Evolutionary conservation across 2,113 vertebrate species (phyloP).

Genomic region (Lophotis ruficrista): DNA sequence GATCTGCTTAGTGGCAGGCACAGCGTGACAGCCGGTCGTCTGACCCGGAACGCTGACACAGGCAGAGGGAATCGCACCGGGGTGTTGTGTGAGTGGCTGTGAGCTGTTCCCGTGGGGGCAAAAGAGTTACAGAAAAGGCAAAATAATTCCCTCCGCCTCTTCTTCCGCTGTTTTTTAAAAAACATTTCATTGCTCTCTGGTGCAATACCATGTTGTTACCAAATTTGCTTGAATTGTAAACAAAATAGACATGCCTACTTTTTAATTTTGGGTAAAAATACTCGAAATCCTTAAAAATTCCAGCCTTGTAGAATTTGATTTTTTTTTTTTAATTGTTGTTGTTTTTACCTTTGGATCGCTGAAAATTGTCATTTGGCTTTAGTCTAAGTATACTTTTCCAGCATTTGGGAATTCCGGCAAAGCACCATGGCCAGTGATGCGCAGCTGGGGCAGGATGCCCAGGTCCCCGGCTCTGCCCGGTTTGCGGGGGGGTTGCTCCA

Average conservation of each 20-base stretch:
- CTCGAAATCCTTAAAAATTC: background rate
- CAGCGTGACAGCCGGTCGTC: fast-evolving
- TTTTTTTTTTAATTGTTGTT: no score
- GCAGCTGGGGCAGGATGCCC: background rate
- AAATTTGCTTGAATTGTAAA: background rate
- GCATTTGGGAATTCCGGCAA: no score
- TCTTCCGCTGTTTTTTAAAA: background rate
- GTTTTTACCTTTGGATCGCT: background rate
- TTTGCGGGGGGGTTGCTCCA: background rate
- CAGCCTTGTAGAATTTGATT: background rate
- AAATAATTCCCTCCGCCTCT: background rate
- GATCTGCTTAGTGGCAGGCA: fast-evolving
- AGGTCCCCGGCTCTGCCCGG: no score
- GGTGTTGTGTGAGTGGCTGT: background rate
- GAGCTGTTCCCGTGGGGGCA: background rate
- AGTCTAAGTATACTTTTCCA: background rate
- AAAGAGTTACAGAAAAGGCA: background rate
- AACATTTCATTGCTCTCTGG: background rate
- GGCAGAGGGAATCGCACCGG: fast-evolving
- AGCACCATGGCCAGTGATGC: background rate
- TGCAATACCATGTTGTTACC: background rate
- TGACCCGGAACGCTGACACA: background rate
- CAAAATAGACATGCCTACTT: background rate
- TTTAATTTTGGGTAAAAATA: background rate
- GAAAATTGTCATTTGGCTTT: background rate